A percentile compares a stretch with the other conserved stretches of the same genome.
These are phyloP conservation scores for Squalus acanthias DNA, from an alignment of 2,797 vertebrate species.

Conservation along the genomic window DNA sequence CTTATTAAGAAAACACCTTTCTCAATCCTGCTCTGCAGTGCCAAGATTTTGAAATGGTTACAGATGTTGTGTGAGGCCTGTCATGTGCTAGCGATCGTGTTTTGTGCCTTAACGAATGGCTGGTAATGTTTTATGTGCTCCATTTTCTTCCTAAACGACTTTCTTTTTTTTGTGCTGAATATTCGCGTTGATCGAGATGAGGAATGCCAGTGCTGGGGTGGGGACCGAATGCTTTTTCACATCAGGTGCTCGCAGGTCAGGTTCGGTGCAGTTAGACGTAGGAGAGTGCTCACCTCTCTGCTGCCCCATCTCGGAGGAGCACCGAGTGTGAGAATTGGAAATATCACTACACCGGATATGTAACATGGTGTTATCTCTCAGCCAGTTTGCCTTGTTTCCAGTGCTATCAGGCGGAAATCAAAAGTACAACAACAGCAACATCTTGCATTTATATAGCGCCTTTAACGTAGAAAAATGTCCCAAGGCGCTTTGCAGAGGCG, in stretches of 20 bases:
- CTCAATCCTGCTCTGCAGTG: not conserved
- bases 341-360: no score
- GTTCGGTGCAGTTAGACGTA: not conserved
- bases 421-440: not conserved
- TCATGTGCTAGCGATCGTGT: not conserved
- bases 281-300: not conserved
- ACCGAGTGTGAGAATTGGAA: not conserved
- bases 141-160: not conserved
- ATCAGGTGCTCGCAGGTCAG: not conserved
- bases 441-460: not conserved
- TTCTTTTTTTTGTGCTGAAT: not conserved
- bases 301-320: not conserved
- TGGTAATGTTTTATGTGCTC: slow-evolving; percentile 6
- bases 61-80: slow-evolving; percentile 26
- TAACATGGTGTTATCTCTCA: no score
- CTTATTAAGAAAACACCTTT: slow-evolving; percentile 29
- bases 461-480: no score
- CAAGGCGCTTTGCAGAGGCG: no score
- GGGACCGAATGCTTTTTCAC: not conserved
- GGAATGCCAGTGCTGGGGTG: not conserved
- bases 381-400: not conserved
- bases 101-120: not conserved
- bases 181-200: not conserved
- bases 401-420: not conserved
- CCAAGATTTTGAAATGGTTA: slow-evolving; percentile 23